Evolutionary conservation across 2,113 vertebrate species (phyloP).

Genomic region (Aldabrachelys gigantea): DNA sequence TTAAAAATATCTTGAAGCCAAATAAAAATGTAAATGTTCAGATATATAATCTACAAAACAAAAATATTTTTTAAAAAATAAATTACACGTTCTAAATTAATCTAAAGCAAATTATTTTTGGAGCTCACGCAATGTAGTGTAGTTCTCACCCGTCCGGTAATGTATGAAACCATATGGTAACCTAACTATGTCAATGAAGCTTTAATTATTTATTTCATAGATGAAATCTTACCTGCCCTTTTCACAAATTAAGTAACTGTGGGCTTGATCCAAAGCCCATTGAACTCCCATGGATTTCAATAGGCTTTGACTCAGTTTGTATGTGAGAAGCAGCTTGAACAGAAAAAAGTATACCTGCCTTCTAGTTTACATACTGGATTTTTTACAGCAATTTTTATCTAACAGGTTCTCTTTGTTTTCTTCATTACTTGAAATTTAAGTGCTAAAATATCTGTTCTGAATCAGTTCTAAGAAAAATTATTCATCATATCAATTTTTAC

Average conservation of each 20-base stretch:
- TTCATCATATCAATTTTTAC: neutral
- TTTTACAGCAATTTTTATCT: neutral
- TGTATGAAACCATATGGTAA: slow-evolving; percentile 53
- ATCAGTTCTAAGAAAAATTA: neutral
- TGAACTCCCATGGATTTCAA: neutral
- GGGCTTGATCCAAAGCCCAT: neutral
- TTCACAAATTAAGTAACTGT: slow-evolving; percentile 57
- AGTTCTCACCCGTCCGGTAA: neutral
- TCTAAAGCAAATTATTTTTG: neutral
- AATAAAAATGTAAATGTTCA: neutral
- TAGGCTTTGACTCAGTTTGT: neutral
- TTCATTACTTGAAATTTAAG: neutral
- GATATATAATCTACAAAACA: neutral
- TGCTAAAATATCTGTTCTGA: neutral
- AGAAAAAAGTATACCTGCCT: neutral
- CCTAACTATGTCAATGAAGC: slow-evolving; percentile 39
- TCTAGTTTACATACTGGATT: neutral
- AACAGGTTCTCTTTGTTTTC: neutral
- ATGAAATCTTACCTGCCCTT: slow-evolving; percentile 66
- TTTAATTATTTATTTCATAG: slow-evolving; percentile 81
- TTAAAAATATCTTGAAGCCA: neutral
- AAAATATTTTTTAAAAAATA: neutral
- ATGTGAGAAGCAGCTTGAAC: neutral
- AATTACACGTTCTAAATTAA: neutral
- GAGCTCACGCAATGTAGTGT: neutral